Conservation (phyloP, 1,140 invertebrate species). For the Reticulitermes speratus region DNA sequence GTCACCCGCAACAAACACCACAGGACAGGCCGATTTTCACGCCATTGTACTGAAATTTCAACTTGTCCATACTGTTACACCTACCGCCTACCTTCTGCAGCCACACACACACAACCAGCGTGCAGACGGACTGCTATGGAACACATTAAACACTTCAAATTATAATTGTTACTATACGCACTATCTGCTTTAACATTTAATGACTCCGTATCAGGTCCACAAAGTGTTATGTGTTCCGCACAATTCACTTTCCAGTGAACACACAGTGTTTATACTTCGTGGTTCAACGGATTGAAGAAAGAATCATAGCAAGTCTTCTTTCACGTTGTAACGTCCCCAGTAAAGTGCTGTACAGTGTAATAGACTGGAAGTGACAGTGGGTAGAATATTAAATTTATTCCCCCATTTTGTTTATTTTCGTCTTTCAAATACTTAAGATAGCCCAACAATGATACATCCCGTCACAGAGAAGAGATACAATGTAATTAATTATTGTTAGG, state of each 20-base stretch:
- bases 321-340: no score
- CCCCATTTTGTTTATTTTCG: background rate
- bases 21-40: constrained; percentile 14
- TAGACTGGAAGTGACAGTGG: background rate
- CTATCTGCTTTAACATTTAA: no score
- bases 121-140: no score
- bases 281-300: no score
- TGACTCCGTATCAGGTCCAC: no score
- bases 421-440: background rate
- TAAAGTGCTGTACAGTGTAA: background rate
- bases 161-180: no score
- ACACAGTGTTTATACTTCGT: no score
- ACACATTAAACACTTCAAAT: no score
- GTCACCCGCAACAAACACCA: background rate
- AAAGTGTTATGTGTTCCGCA: no score
- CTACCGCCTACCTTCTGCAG: background rate
- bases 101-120: background rate
- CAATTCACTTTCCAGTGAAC: no score
- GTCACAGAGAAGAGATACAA: background rate
- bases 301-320: no score
- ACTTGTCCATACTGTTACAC: background rate
- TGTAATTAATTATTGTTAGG: background rate
- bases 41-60: constrained; percentile 25
- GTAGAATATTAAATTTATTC: background rate
- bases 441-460: background rate